phyloP scores from a whole-genome alignment of 2,113 vertebrate species.

The Mugil cephalus region DNA sequence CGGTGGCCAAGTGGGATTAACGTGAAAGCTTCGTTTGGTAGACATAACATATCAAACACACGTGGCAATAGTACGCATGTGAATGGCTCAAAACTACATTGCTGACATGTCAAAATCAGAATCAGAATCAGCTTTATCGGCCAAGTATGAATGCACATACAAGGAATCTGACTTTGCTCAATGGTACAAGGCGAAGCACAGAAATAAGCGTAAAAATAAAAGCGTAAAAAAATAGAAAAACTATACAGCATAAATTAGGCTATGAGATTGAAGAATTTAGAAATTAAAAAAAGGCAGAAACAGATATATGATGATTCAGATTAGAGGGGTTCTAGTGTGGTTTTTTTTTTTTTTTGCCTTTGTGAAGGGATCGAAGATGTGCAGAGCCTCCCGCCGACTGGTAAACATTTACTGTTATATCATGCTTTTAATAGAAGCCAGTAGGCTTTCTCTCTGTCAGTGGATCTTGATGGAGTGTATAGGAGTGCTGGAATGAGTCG shows the following conservation, averaged over 20 bases:
- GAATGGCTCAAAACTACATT: not conserved
- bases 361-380: conserved; percentile 7
- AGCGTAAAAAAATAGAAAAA: no score
- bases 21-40: conserved; percentile 25
- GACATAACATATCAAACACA: conserved; percentile 44
- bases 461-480: conserved; percentile 75
- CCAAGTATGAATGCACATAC: no score
- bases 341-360: conserved; percentile 5
- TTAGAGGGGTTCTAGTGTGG: not conserved
- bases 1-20: conserved; percentile 58
- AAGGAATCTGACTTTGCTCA: no score
- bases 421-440: conserved; percentile 72
- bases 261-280: no score
- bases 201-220: no score
- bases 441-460: conserved; percentile 67
- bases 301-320: not conserved
- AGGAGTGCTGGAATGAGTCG: conserved; percentile 72
- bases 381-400: conserved; percentile 27
- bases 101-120: no score
- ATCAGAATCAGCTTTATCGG: no score
- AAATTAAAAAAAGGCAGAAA: no score
- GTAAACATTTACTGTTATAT: conserved; percentile 71
- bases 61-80: not conserved
- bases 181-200: no score
- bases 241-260: no score